A percentile compares a stretch with the other conserved stretches of the same genome.
These are phyloP conservation scores for Dipodomys spectabilis DNA, from an alignment of 2,113 vertebrate species.

Conservation along the genomic window DNA sequence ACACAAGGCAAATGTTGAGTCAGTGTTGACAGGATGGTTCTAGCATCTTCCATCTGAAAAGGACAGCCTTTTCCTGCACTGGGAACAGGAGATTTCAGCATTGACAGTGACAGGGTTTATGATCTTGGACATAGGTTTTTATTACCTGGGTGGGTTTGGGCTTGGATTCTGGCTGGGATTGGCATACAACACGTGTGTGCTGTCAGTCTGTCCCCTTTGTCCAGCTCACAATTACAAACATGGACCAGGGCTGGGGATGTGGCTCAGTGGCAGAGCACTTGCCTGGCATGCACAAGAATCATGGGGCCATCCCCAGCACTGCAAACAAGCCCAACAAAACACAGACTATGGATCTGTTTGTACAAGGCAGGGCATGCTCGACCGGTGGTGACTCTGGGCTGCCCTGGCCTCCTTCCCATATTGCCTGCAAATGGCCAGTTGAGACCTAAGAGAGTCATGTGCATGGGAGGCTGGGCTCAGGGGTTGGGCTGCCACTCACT, in stretches of 20 bases:
- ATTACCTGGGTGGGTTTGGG: neutral
- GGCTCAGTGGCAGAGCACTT: neutral
- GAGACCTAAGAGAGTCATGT: slow-evolving; percentile 89
- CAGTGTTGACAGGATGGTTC: neutral
- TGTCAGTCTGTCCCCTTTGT: neutral
- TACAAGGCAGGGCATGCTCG: neutral
- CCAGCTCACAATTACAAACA: neutral
- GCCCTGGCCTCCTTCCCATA: slow-evolving; percentile 89
- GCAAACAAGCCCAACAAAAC: neutral
- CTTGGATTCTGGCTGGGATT: neutral
- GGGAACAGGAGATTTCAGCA: neutral
- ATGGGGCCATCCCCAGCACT: neutral
- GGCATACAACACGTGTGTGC: neutral
- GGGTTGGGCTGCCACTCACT: neutral
- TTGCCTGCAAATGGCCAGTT: slow-evolving; percentile 89
- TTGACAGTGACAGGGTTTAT: neutral
- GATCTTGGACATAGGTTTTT: neutral
- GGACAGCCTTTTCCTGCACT: neutral
- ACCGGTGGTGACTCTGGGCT: slow-evolving; percentile 90
- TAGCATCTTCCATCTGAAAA: neutral
- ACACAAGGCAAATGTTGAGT: neutral
- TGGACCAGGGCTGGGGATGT: neutral
- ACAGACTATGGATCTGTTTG: neutral
- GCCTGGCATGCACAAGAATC: neutral
- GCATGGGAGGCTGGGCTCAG: neutral